A percentile compares a stretch with the other conserved stretches of the same genome.
These are phyloP conservation scores for Mimachlamys varia DNA, from an alignment of 2,888 invertebrate genomes.

Conservation along the genomic window DNA sequence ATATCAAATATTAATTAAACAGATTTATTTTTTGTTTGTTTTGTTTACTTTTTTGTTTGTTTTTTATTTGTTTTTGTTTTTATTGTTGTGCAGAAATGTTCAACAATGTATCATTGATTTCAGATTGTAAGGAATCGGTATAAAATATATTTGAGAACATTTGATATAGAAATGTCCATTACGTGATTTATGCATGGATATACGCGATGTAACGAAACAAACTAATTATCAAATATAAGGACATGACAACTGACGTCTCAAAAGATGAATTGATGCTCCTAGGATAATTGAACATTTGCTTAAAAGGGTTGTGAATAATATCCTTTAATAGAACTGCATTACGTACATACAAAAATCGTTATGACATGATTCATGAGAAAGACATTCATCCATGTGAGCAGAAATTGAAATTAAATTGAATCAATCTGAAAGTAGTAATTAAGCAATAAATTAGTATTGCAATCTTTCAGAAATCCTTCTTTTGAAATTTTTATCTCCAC, in stretches of 20 bases:
- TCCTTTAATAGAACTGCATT: not conserved
- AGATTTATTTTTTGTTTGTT: too few species aligned
- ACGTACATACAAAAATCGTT: not conserved
- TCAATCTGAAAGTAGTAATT: conserved; percentile 1
- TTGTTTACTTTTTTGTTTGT: too few species aligned
- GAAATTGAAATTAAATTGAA: conserved; percentile 19
- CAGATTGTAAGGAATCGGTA: too few species aligned
- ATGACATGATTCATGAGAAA: conserved; percentile 2
- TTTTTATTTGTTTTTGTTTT: too few species aligned
- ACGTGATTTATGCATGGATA: too few species aligned
- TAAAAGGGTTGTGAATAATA: not conserved
- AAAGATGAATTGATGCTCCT: not conserved
- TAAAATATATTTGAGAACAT: too few species aligned
- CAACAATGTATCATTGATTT: too few species aligned
- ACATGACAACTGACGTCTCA: not conserved
- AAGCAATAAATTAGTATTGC: not conserved
- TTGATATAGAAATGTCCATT: too few species aligned
- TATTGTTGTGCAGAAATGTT: too few species aligned
- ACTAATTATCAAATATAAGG: not conserved
- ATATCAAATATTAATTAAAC: too few species aligned
- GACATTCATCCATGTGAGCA: not conserved
- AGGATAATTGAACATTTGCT: not conserved
- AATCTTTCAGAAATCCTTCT: conserved; percentile 31
- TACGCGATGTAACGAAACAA: not conserved
- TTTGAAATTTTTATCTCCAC: conserved; percentile 22